A percentile compares a stretch with the other conserved stretches of the same genome.
These are phyloP conservation scores for Zaprionus kolodkinae DNA, from an alignment of 1,140 invertebrate species.

Conservation along the genomic window DNA sequence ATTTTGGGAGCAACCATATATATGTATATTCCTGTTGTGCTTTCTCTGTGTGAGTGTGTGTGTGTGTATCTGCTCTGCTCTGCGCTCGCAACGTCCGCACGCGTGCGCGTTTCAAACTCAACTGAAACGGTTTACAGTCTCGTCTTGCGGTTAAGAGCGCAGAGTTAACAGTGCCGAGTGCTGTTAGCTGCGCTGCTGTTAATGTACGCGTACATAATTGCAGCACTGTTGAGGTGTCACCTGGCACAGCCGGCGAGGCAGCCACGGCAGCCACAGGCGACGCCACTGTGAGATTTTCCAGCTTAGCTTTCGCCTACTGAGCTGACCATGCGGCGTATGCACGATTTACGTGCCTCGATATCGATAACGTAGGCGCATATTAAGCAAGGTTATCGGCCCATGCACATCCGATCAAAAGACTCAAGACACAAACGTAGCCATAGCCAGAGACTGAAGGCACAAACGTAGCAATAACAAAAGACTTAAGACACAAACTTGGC, in stretches of 20 bases:
- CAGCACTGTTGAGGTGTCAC: slow-evolving; percentile 26
- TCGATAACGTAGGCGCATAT: slow-evolving; percentile 30
- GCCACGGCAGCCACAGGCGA: neutral
- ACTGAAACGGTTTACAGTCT: slow-evolving; percentile 74
- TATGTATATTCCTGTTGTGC: slow-evolving; percentile 58
- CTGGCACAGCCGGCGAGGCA: neutral
- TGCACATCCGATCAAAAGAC: slow-evolving; percentile 29
- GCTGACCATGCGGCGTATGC: slow-evolving; percentile 31
- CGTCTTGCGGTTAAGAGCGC: slow-evolving; percentile 63
- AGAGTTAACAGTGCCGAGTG: slow-evolving; percentile 32
- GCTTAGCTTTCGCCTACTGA: slow-evolving; percentile 36
- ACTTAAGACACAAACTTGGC: slow-evolving; percentile 49
- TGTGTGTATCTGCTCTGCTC: slow-evolving; percentile 6
- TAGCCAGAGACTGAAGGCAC: neutral
- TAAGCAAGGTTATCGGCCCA: slow-evolving; percentile 52
- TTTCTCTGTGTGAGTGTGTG: slow-evolving; percentile 45
- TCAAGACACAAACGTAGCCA: too few species aligned
- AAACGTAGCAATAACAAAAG: slow-evolving; percentile 45
- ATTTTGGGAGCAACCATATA: slow-evolving; percentile 18
- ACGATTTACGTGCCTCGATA: slow-evolving; percentile 50
- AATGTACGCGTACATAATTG: slow-evolving; percentile 34
- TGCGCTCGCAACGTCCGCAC: slow-evolving; percentile 54
- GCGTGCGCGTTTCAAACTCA: slow-evolving; percentile 76
- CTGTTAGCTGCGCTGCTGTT: slow-evolving; percentile 38
- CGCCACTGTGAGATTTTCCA: slow-evolving; percentile 26